Conservation (phyloP, 2,888 invertebrate species). For the Rugalucina vietnamica region DNA sequence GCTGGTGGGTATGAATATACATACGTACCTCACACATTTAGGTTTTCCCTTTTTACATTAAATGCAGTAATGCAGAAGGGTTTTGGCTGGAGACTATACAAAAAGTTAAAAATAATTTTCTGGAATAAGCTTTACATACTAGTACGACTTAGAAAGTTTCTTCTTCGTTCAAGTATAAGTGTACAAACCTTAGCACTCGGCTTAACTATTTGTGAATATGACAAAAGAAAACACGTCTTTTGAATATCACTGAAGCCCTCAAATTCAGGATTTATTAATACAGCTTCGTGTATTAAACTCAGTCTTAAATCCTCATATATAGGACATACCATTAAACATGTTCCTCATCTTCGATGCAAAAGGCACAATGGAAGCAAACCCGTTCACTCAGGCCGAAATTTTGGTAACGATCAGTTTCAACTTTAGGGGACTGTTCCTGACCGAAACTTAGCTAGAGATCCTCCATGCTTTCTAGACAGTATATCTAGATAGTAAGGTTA, state of each 20-base stretch:
- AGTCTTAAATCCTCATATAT: conserved; percentile 9
- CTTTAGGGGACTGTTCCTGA: conserved; percentile 6
- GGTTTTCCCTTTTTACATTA: no score
- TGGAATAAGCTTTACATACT: no score
- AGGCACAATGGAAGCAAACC: conserved; percentile 5
- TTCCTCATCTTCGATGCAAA: conserved; percentile 10
- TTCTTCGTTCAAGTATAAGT: neutral
- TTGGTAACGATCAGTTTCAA: conserved; percentile 19
- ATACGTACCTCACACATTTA: no score
- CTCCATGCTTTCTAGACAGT: neutral
- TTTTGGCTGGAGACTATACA: no score
- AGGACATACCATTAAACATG: conserved; percentile 15
- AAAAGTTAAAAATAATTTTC: no score
- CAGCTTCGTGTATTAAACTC: neutral
- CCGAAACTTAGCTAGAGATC: no score
- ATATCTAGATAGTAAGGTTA: neutral
- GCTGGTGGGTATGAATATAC: no score
- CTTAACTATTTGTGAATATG: neutral
- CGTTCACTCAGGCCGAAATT: neutral
- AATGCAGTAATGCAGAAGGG: no score
- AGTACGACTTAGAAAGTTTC: neutral
- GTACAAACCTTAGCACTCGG: neutral
- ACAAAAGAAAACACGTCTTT: neutral
- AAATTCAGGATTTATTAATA: neutral
- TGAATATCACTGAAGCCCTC: neutral